A percentile compares a stretch with the other conserved stretches of the same genome.
Evolutionary conservation across 2,113 vertebrate genomes (phyloP).

Genomic region (Erythrolamprus reginae): DNA sequence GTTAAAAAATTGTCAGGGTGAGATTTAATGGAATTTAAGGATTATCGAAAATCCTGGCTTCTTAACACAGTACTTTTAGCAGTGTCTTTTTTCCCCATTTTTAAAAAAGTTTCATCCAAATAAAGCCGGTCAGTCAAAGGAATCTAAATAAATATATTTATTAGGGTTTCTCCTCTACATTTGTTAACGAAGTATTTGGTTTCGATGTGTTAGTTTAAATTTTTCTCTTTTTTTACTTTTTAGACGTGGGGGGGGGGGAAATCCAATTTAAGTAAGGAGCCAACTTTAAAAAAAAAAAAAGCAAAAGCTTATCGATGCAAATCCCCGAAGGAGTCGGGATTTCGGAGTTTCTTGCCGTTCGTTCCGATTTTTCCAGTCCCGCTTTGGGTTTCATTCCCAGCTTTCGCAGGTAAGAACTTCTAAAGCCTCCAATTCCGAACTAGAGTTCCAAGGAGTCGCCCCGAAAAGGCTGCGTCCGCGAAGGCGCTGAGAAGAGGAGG

Average conservation of each 20-base stretch:
- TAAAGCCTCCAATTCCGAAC: slow-evolving; percentile 25
- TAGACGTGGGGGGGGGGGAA: not conserved
- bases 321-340: not conserved
- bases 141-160: slow-evolving; percentile 36
- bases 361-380: not conserved
- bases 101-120: not conserved
- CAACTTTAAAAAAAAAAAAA: not conserved
- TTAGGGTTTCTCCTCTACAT: slow-evolving; percentile 28
- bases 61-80: slow-evolving; percentile 41
- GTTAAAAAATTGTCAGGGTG: not conserved
- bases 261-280: not conserved
- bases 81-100: slow-evolving; percentile 30
- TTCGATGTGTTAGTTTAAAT: slow-evolving; percentile 29
- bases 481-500: not conserved
- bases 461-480: slow-evolving; percentile 20
- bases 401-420: slow-evolving; percentile 60
- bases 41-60: slow-evolving; percentile 31
- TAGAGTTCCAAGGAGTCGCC: slow-evolving; percentile 20
- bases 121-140: not conserved
- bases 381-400: slow-evolving; percentile 33
- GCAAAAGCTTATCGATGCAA: too few species aligned
- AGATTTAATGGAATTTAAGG: slow-evolving; percentile 30
- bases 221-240: slow-evolving; percentile 25
- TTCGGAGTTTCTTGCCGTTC: not conserved
- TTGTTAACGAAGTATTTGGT: slow-evolving; percentile 24